Base-by-base conservation (phyloP, 2,113 vertebrate species). In the Scytalopus superciliaris region DNA sequence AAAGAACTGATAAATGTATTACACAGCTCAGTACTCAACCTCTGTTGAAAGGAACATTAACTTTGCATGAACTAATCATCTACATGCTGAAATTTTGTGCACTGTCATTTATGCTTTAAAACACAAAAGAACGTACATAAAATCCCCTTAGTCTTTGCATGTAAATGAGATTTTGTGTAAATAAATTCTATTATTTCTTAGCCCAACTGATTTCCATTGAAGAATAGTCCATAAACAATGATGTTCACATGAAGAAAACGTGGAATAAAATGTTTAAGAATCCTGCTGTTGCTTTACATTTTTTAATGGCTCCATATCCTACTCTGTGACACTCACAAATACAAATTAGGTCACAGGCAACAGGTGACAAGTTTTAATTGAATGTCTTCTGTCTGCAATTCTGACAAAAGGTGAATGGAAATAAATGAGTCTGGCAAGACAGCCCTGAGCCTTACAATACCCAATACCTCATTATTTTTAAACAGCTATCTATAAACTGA, bases 391-490 rank as follows among this genome's bases (percentile, higher is more conserved):
- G 97, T 98, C 97, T 98, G 97, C 97, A 97, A 96, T 97, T 98
- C 97, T 98, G 98, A 98, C 98, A 98, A 98, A 98, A 98, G 98
- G 97, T 97, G 97, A 98, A 98, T 96, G 91, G 97, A 98, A 98
- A 98, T 98, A 98, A 98, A 98, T 98, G 98, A 98, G 98, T 96
- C 98, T 98, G 97, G 97, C 98, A 97, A 98, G 97, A 97, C 97
- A 97, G 98, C 98, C 98, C 97, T 97, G 98, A 98, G 98, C 98
- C 91, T 97, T 97, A 98, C 98, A 98, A 98, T 98, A 98, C 96
- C 97, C 98, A 98, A 98, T 98, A 98, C 97, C 98, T 98, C 98
- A 98, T 98, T 98, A 98, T 98, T 98, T 98, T 98, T 98, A 98
- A 98, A 98, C 97, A 98, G 98, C 98, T 98, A 98, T 98, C 98